phyloP scores from a whole-genome alignment of 2,888 invertebrate species.

The Phalangium opilio region DNA sequence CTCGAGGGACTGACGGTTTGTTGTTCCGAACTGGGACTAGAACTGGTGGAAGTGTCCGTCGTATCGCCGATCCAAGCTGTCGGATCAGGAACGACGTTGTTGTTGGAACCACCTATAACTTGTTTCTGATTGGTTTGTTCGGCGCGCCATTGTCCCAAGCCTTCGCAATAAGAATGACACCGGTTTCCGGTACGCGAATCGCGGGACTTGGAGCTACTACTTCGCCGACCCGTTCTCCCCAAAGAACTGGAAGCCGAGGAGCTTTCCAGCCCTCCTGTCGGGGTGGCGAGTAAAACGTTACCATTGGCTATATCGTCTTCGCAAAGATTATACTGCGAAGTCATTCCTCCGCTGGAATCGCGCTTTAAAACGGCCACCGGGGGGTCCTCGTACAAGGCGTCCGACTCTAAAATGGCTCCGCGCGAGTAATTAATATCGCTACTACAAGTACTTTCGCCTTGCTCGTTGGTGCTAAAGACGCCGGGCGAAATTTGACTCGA shows the following conservation, averaged over 20 bases:
- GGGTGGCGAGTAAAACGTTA: neutral
- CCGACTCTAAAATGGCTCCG: slow-evolving; percentile 10
- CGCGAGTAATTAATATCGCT: neutral
- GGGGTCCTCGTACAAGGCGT: slow-evolving; percentile 15
- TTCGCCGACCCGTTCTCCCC: too few relatives aligned
- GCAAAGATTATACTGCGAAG: neutral
- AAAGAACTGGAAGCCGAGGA: too few relatives aligned
- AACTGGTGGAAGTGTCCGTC: slow-evolving; percentile 20
- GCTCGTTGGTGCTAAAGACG: too few relatives aligned
- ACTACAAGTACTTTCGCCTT: too few relatives aligned
- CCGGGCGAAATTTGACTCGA: too few relatives aligned
- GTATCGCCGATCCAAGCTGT: slow-evolving; percentile 19
- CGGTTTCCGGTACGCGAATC: slow-evolving; percentile 1
- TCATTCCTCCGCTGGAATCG: neutral
- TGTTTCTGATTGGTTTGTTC: neutral
- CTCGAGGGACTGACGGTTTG: slow-evolving; percentile 20
- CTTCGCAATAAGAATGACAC: slow-evolving; percentile 13
- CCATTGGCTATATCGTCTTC: slow-evolving; percentile 7
- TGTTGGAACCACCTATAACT: slow-evolving; percentile 3
- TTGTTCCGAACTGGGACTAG: slow-evolving; percentile 19
- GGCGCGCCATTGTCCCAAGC: slow-evolving; percentile 6
- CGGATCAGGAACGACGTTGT: slow-evolving; percentile 17
- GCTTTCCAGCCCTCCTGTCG: too few relatives aligned
- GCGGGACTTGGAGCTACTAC: too few relatives aligned
- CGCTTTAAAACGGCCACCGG: slow-evolving; percentile 3